Evolutionary conservation across 2,797 vertebrate genomes (phyloP).

Genomic region (Botia almorhae): DNA sequence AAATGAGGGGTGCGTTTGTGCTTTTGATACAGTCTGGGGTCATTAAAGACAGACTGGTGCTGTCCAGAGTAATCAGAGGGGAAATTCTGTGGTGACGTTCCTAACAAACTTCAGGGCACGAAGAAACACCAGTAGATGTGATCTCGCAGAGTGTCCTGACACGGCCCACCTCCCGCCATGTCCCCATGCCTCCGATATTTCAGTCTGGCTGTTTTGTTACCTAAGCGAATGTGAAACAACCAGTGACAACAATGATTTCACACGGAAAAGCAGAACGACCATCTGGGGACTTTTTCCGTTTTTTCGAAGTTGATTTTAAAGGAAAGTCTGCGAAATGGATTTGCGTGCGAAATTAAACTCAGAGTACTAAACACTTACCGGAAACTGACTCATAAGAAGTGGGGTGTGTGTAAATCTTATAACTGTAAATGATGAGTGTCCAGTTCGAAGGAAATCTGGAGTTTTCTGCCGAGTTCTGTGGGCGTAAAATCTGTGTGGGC

Average conservation of each 20-base stretch:
- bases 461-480: neutral
- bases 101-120: slow-evolving; percentile 43
- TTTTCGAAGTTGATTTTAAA: neutral
- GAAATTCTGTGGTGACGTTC: slow-evolving; percentile 56
- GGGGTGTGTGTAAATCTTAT: neutral
- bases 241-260: slow-evolving; percentile 37
- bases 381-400: neutral
- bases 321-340: neutral
- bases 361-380: neutral
- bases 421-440: no score
- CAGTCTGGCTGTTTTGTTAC: slow-evolving; percentile 15
- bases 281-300: neutral
- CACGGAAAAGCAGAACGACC: slow-evolving; percentile 17
- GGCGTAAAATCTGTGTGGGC: neutral
- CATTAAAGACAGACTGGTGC: slow-evolving; percentile 54
- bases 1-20: slow-evolving; percentile 62
- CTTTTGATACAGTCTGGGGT: slow-evolving; percentile 58
- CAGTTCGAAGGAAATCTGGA: no score
- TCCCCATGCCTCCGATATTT: slow-evolving; percentile 13
- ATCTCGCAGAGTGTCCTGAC: neutral
- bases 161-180: slow-evolving; percentile 7
- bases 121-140: slow-evolving; percentile 42
- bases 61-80: slow-evolving; percentile 46
- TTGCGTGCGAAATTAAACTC: no score
- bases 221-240: neutral